Base-by-base conservation (phyloP, 2,113 vertebrate genomes). In the Dipodomys spectabilis region DNA sequence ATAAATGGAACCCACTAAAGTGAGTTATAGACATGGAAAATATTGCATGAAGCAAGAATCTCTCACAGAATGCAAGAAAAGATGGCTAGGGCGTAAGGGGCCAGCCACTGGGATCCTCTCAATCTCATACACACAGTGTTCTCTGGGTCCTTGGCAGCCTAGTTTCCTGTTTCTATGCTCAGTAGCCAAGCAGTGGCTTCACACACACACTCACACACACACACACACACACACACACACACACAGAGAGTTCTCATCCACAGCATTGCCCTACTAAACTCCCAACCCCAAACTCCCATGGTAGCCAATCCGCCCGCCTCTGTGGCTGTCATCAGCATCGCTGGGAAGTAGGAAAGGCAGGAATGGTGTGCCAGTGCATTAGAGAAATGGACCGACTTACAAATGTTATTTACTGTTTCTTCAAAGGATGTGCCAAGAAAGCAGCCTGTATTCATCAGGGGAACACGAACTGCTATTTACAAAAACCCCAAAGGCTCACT, bases 351-450 rank as follows among this genome's bases (percentile, higher is more conserved):
- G 35, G 28, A 65, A 49, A 57, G 20, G 23, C 57, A 32, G 28
- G 30, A n/a, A 73, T n/a, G 62, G 86, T 25, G 18, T 28, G 9
- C 25, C 74, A 23, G 53, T 68, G n/a, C 53, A 65, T 89, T 83
- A 95, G 74, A 86, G 84, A 93, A 88, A 86, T 72, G 81, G 68
- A 93, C 87, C 89, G 45, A 88, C 18, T 74, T 83, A 89, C 27
- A 91, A 75, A 94, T 53, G 57, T 69, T 69, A 96, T 84, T 95
- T 81, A 86, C 77, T 86, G 10, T 89, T 83, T 91, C 84, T 90
- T 94, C 93, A 86, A 89, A 94, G 49, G 71, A 18, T 81, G 32
- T 75, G 69, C 67, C 91, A 87, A 65, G 73, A 87, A 96, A 89
- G 72, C 20, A 93, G 81, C 85, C 32, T 65, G 39, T 64, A 72